Conservation (phyloP, 1,140 invertebrate genomes). For the Procambarus clarkii region DNA sequence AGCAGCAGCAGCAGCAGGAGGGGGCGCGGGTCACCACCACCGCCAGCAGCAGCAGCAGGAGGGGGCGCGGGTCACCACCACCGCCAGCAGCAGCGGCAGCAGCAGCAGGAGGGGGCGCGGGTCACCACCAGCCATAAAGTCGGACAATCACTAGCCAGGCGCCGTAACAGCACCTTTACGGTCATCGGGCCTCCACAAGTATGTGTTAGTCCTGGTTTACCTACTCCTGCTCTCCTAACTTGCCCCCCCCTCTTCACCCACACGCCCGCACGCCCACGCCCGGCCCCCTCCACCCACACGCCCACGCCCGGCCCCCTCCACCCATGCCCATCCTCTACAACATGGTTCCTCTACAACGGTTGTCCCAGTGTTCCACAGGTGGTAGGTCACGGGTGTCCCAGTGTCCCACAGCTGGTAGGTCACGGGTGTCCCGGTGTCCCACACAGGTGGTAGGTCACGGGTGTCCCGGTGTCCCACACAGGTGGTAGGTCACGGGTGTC, state of each 20-base stretch:
- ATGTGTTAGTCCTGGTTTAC: slow-evolving; percentile 24
- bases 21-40: neutral
- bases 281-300: neutral
- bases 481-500: neutral
- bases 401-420: neutral
- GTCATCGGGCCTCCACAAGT: slow-evolving; percentile 15
- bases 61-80: neutral
- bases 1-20: slow-evolving; percentile 7
- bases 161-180: slow-evolving; percentile 23
- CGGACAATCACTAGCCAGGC: slow-evolving; percentile 3
- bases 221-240: neutral
- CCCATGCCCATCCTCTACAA: neutral
- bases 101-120: neutral
- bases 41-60: neutral
- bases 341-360: too few species aligned
- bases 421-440: neutral
- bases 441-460: neutral
- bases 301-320: too few species aligned
- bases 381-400: too few species aligned
- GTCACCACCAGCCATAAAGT: slow-evolving; percentile 18
- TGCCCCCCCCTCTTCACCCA: neutral
- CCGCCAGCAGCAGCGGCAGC: neutral
- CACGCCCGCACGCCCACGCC: too few species aligned
- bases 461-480: neutral
- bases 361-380: neutral